Evolutionary conservation across 2,113 vertebrate genomes (phyloP).

Genomic region (Dicentrarchus labrax): DNA sequence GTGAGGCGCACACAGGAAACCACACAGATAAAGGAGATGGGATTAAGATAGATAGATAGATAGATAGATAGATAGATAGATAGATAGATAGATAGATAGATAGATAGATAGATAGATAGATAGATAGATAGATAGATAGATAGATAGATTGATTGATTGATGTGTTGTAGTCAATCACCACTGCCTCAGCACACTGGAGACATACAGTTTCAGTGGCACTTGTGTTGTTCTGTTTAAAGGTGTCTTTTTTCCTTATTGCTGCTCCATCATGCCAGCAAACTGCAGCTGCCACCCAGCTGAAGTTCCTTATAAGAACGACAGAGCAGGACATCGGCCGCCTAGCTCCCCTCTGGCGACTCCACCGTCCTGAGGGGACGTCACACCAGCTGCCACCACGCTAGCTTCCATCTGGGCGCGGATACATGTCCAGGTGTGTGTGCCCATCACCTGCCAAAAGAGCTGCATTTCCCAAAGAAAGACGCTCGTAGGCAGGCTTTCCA

Average conservation of each 20-base stretch:
- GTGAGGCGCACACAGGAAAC: slow-evolving; percentile 64
- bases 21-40: slow-evolving; percentile 56
- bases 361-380: slow-evolving; percentile 71
- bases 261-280: slow-evolving; percentile 39
- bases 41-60: slow-evolving; percentile 51
- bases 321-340: slow-evolving; percentile 35
- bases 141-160: slow-evolving; percentile 44
- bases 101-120: slow-evolving; percentile 42
- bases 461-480: slow-evolving; percentile 62
- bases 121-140: slow-evolving; percentile 37
- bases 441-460: slow-evolving; percentile 78
- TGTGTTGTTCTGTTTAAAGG: slow-evolving; percentile 27
- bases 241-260: slow-evolving; percentile 7
- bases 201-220: neutral
- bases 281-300: slow-evolving; percentile 45
- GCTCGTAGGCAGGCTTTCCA: slow-evolving; percentile 48
- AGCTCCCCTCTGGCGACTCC: slow-evolving; percentile 61
- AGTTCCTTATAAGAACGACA: slow-evolving; percentile 46
- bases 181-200: neutral
- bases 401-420: slow-evolving; percentile 81
- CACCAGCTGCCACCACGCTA: slow-evolving; percentile 72
- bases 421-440: slow-evolving; percentile 77
- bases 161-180: neutral
- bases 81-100: slow-evolving; percentile 38
- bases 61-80: slow-evolving; percentile 42